Conservation (phyloP, 2,888 invertebrate genomes). For the Bellardia pandia region DNA sequence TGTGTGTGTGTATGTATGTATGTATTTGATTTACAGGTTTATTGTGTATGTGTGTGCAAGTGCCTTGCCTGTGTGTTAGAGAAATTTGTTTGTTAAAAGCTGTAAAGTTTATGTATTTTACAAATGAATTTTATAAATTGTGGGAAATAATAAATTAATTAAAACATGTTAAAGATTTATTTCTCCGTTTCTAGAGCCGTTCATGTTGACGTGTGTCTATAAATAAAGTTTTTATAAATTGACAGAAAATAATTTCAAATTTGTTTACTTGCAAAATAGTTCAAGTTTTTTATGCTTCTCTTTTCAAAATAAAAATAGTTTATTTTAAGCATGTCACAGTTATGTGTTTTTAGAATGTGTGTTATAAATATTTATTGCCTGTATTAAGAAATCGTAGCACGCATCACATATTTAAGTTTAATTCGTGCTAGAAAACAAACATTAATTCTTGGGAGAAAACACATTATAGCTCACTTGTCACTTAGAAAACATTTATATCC, state of each 20-base stretch:
- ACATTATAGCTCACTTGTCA: constrained; percentile 47
- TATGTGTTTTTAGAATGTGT: not conserved
- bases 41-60: not conserved
- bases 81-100: not conserved
- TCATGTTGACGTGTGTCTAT: constrained; percentile 15
- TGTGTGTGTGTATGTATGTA: constrained; percentile 17
- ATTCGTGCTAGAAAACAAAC: constrained; percentile 49
- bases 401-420: constrained; percentile 54
- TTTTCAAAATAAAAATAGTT: not conserved
- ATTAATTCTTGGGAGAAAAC: constrained; percentile 43
- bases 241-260: constrained; percentile 31
- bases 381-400: constrained; percentile 59
- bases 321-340: not conserved
- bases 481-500: constrained; percentile 31
- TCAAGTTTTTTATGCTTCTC: not conserved
- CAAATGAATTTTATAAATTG: constrained; percentile 53
- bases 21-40: constrained; percentile 38
- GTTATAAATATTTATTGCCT: constrained; percentile 32
- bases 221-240: constrained; percentile 22
- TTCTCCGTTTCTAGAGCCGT: not conserved
- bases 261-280: not conserved
- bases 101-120: constrained; percentile 41
- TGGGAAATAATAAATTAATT: constrained; percentile 47
- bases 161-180: constrained; percentile 37
- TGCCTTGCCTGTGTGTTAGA: not conserved